Conservation (phyloP, 2,888 invertebrate genomes). For the Atethmia centrago region DNA sequence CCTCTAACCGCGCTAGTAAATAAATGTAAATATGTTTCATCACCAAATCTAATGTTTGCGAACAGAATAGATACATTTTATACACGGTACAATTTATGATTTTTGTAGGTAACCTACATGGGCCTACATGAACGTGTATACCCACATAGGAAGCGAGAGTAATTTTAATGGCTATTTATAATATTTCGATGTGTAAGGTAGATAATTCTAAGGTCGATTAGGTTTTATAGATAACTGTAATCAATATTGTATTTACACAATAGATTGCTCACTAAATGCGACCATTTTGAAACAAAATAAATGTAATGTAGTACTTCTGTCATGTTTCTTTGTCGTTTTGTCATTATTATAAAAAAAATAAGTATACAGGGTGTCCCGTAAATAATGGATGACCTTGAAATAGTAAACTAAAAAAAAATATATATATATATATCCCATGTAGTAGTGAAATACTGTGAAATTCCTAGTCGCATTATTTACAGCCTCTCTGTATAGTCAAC, state of each 20-base stretch:
- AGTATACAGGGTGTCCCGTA: too few relatives aligned
- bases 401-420: too few relatives aligned
- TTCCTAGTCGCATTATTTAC: too few relatives aligned
- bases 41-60: constrained; percentile 66
- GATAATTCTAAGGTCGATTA: constrained; percentile 55
- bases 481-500: too few relatives aligned
- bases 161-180: constrained; percentile 62
- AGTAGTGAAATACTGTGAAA: too few relatives aligned
- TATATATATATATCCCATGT: too few relatives aligned
- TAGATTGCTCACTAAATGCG: constrained; percentile 64
- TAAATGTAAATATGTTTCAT: constrained; percentile 66
- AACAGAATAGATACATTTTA: constrained; percentile 74
- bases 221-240: constrained; percentile 60
- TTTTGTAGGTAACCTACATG: constrained; percentile 74
- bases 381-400: too few relatives aligned
- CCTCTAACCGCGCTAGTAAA: constrained; percentile 37
- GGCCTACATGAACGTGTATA: constrained; percentile 72
- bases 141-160: constrained; percentile 64
- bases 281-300: constrained; percentile 52
- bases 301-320: constrained; percentile 31
- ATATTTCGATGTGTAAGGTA: constrained; percentile 61
- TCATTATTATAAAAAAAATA: constrained; percentile 26
- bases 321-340: constrained; percentile 20
- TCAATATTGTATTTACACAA: constrained; percentile 55
- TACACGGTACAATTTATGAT: constrained; percentile 72